phyloP scores from a whole-genome alignment of 1,140 invertebrate species.

The Aricia agestis region DNA sequence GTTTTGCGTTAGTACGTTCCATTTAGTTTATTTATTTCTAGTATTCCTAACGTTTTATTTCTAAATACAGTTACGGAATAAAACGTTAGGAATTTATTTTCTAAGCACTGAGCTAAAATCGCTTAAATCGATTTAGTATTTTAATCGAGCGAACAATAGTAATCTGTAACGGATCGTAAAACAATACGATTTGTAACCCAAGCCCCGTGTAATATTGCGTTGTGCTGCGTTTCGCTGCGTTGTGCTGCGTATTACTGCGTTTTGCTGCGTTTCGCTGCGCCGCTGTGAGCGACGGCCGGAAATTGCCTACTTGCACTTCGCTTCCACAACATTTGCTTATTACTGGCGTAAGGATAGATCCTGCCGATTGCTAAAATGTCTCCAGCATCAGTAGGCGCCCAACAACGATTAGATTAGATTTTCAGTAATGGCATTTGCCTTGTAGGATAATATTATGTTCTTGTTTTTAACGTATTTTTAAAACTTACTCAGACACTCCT shows the following conservation, averaged over 20 bases:
- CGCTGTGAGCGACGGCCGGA: slow-evolving; percentile 29
- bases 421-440: no score
- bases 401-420: no score
- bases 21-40: no score
- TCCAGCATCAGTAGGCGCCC: no score
- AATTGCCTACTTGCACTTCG: slow-evolving; percentile 29
- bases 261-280: background rate
- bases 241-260: background rate
- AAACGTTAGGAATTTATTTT: background rate
- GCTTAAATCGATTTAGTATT: background rate
- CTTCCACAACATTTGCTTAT: background rate
- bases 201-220: background rate
- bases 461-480: no score
- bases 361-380: background rate
- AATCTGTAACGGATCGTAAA: background rate
- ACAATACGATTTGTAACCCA: background rate
- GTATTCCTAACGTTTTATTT: no score
- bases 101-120: background rate
- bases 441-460: no score
- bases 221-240: background rate
- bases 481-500: no score
- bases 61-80: no score
- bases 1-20: no score
- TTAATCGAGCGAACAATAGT: background rate
- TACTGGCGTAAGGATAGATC: background rate